Base-by-base conservation (phyloP, 2,888 invertebrate species). In the Galeopsomyia nigrocyanea region DNA sequence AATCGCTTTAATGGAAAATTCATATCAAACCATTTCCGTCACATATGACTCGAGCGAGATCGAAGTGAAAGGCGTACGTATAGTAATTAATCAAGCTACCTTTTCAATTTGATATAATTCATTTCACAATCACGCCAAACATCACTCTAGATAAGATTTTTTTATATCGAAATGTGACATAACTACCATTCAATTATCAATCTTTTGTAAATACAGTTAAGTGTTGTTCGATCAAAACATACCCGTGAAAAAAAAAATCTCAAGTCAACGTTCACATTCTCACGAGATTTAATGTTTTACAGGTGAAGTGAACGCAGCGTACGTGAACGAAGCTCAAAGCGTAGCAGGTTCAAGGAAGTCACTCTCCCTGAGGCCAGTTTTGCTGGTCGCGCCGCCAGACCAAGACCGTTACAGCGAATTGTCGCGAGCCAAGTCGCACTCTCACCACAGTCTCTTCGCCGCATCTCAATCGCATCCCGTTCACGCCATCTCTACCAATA, bases 231-330 rank as follows among this genome's bases (percentile, higher is more conserved):
- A 26, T 26, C 26, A 26, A 26, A n/a, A n/a, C n/a, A n/a, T n/a
- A n/a, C n/a, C n/a, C n/a, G n/a, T n/a, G 22, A 56, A 10, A 22
- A 3, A 56, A 3, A 26, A 21, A 56, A 9, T 21, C 14, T 19
- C 53, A 7, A n/a, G 26, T 39, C 13, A 7, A 10, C 53, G 13
- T 19, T 55, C 13, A 26, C 22, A 3, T 2, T 56, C 22, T 21
- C 9, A 3, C 17, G 49, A 19, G n/a, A 6, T 39, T 61, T 21
- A 6, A 13, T 14, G 3, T 53, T 66, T 22, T 22, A 0, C 87
- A 95, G 96, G 95, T 76, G 95, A 96, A 88, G 93, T 95, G 78
- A 96, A 96, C 88, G 92, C 94, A 80, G 95, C 93, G 9, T 96
- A 94, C 86, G 91, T 96, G 74, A 94, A 93, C 16, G 96, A 96